Evolutionary conservation across 2,113 vertebrate species (phyloP).

Genomic region (Cryptomyrus ogoouensis): DNA sequence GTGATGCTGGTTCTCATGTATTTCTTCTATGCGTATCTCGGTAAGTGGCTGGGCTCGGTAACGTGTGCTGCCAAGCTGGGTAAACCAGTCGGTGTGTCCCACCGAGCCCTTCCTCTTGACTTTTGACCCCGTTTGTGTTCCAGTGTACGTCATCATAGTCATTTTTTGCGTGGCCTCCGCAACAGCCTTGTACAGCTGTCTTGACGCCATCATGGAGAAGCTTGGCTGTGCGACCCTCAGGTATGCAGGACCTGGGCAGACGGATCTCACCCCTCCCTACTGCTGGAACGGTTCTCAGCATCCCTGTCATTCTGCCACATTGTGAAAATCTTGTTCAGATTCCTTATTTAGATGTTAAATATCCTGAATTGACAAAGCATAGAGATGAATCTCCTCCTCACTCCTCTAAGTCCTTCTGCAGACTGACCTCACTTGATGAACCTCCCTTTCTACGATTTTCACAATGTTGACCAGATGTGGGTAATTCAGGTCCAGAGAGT

Average conservation of each 20-base stretch:
- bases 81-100: neutral
- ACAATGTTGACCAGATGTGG: neutral
- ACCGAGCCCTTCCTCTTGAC: neutral
- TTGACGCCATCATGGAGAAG: constrained; percentile 69
- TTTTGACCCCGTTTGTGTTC: constrained; percentile 29
- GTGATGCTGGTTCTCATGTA: constrained; percentile 89
- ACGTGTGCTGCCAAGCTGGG: neutral
- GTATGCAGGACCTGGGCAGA: constrained; percentile 51
- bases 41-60: constrained; percentile 58
- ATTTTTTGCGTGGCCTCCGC: constrained; percentile 88
- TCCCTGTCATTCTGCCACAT: neutral
- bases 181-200: constrained; percentile 81
- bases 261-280: neutral
- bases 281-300: neutral
- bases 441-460: neutral
- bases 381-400: neutral
- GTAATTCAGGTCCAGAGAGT: neutral
- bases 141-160: constrained; percentile 86
- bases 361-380: neutral
- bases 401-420: neutral
- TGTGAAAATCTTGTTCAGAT: too few relatives aligned
- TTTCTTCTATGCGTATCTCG: constrained; percentile 84
- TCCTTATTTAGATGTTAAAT: neutral
- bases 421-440: neutral
- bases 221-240: constrained; percentile 69